Evolutionary conservation across 2,797 vertebrate genomes (phyloP).

Genomic region (Lagocephalus sceleratus): DNA sequence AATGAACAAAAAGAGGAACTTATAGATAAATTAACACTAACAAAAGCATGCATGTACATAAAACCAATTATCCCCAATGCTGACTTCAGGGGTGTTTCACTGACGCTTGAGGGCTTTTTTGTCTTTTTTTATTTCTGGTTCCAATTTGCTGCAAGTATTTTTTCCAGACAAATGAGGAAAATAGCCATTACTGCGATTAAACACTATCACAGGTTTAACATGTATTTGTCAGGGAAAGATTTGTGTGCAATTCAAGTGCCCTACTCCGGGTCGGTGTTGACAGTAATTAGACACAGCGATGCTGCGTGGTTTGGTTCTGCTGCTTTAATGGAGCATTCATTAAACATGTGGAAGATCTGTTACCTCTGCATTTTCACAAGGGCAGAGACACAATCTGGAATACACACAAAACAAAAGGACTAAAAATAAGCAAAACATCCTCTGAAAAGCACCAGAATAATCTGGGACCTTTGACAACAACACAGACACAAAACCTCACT

Average conservation of each 20-base stretch:
- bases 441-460: constrained; percentile 7
- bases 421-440: constrained; percentile 10
- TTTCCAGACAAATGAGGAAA: constrained; percentile 16
- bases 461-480: constrained; percentile 29
- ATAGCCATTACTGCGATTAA: constrained; percentile 10
- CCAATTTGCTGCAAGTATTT: constrained; percentile 24
- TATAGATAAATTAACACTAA: constrained; percentile 8
- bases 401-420: background rate
- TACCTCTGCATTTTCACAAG: constrained; percentile 15
- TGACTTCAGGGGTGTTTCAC: constrained; percentile 7
- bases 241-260: constrained; percentile 8
- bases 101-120: constrained; percentile 21
- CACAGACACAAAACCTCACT: constrained; percentile 45
- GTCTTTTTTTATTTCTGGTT: constrained; percentile 20
- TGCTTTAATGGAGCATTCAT: constrained; percentile 3
- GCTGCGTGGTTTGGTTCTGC: too few relatives aligned
- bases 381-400: constrained; percentile 3
- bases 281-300: constrained; percentile 16
- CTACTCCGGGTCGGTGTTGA: background rate
- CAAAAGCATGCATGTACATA: constrained; percentile 32
- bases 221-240: constrained; percentile 17
- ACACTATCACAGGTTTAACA: constrained; percentile 18
- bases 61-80: constrained; percentile 31
- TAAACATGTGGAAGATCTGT: constrained; percentile 12
- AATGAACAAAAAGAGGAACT: constrained; percentile 21